Percentiles rank a stretch among this genome's conserved stretches.
Evolutionary conservation across 1,140 invertebrate species (phyloP).

Genomic region (Drosophila carrolli): DNA sequence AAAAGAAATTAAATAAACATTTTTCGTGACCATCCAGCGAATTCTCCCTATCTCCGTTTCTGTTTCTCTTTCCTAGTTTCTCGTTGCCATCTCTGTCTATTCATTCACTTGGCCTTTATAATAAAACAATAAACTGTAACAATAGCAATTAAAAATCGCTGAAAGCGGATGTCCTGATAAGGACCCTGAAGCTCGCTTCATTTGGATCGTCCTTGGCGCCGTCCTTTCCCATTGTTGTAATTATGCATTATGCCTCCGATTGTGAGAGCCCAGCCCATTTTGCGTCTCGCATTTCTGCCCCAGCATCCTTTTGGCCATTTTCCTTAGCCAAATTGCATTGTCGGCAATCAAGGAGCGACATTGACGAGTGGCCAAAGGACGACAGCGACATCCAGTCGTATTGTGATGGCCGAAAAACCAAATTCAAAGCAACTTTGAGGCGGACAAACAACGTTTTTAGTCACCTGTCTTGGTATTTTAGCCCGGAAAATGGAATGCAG

Average conservation of each 20-base stretch:
- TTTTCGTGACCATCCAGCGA: slow-evolving; percentile 29
- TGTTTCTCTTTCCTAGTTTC: background rate
- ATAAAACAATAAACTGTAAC: slow-evolving; percentile 82
- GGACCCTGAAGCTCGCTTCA: slow-evolving; percentile 51
- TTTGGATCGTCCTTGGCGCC: slow-evolving; percentile 60
- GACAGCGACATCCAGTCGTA: slow-evolving; percentile 14
- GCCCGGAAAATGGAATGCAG: background rate
- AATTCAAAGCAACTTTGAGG: slow-evolving; percentile 7
- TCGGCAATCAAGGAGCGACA: slow-evolving; percentile 38
- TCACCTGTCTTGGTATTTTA: slow-evolving; percentile 14
- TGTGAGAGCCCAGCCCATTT: slow-evolving; percentile 18
- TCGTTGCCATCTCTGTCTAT: slow-evolving; percentile 35
- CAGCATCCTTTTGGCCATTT: slow-evolving; percentile 38
- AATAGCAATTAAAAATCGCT: slow-evolving; percentile 82
- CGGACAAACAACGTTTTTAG: slow-evolving; percentile 9
- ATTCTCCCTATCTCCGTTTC: background rate
- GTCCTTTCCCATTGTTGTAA: slow-evolving; percentile 65
- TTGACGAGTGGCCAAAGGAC: slow-evolving; percentile 38
- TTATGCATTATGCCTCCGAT: slow-evolving; percentile 71
- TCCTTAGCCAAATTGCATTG: slow-evolving; percentile 37
- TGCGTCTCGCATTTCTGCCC: background rate
- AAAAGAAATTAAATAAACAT: slow-evolving; percentile 64
- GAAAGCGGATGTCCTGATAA: slow-evolving; percentile 81
- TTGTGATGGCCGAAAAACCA: background rate
- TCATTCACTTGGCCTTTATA: slow-evolving; percentile 80